These are phyloP conservation scores for Anolis carolinensis DNA, from an alignment of 2,113 vertebrate genomes.

Conservation along the genomic window DNA sequence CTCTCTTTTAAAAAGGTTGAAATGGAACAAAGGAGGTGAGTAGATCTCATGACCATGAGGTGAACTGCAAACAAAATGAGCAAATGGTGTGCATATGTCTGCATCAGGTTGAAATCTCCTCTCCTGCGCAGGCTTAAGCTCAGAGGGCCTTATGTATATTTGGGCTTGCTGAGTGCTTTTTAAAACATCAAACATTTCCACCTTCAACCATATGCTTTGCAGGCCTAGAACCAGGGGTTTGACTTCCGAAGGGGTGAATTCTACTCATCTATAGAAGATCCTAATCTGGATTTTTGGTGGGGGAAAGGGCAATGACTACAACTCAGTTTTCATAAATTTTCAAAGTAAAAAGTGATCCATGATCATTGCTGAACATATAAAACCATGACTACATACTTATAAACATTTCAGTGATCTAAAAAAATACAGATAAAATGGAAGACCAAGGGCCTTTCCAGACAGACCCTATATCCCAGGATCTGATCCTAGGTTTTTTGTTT, in stretches of 20 bases:
- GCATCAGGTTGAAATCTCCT: neutral
- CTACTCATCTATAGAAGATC: neutral
- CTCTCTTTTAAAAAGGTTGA: slow-evolving; percentile 21
- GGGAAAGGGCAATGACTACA: too few species aligned
- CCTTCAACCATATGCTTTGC: slow-evolving; percentile 23
- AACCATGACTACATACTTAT: neutral
- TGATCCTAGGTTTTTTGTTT: too few species aligned
- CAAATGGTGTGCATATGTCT: slow-evolving; percentile 33
- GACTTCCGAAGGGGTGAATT: neutral
- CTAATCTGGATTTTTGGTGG: neutral
- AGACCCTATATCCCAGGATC: too few species aligned
- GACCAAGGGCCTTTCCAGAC: neutral
- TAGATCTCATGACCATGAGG: neutral
- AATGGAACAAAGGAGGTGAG: slow-evolving; percentile 31
- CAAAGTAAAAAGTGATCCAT: neutral
- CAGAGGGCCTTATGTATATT: slow-evolving; percentile 11
- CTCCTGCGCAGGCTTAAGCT: slow-evolving; percentile 1
- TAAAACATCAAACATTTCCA: slow-evolving; percentile 27
- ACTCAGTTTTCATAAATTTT: neutral
- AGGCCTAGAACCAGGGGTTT: neutral
- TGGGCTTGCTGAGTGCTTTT: slow-evolving; percentile 1
- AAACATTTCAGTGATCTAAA: neutral
- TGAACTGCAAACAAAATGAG: slow-evolving; percentile 31
- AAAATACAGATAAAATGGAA: neutral
- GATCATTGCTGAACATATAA: neutral